Conservation (phyloP, 1,140 invertebrate genomes). For the Hyphantria cunea region DNA sequence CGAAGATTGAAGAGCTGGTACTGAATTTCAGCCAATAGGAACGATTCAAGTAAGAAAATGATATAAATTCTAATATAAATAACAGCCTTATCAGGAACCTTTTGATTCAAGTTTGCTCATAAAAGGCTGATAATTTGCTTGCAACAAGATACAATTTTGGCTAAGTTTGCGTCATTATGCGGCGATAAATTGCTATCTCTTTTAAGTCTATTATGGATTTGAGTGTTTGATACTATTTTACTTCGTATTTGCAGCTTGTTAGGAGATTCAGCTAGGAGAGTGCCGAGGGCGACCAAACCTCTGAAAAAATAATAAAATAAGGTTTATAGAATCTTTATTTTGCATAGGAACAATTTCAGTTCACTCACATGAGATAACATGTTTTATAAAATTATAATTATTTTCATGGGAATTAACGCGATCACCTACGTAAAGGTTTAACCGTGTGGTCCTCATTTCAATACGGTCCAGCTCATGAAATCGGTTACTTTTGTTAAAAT, state of each 20-base stretch:
- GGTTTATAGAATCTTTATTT: too few species aligned
- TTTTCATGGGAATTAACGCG: too few species aligned
- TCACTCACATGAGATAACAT: too few species aligned
- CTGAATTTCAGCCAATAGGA: neutral
- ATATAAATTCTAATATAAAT: constrained; percentile 32
- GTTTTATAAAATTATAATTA: too few species aligned
- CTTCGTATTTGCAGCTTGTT: constrained; percentile 65
- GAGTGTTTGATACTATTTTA: constrained; percentile 58
- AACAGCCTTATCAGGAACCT: constrained; percentile 31
- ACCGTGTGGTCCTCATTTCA: too few species aligned
- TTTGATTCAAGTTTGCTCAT: constrained; percentile 43
- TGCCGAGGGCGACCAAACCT: constrained; percentile 71
- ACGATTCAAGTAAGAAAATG: constrained; percentile 14
- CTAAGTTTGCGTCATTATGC: constrained; percentile 48
- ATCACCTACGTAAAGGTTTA: too few species aligned
- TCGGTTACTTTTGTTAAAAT: too few species aligned
- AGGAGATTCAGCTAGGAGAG: constrained; percentile 68
- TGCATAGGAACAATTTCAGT: constrained; percentile 3
- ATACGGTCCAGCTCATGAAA: too few species aligned
- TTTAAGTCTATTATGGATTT: constrained; percentile 62
- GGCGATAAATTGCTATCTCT: constrained; percentile 36
- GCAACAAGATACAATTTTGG: constrained; percentile 63
- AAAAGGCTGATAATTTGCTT: constrained; percentile 70
- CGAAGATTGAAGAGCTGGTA: neutral
- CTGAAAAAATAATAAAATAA: constrained; percentile 43